phyloP scores from a whole-genome alignment of 2,888 invertebrate species.

The Cephus pygmeus region DNA sequence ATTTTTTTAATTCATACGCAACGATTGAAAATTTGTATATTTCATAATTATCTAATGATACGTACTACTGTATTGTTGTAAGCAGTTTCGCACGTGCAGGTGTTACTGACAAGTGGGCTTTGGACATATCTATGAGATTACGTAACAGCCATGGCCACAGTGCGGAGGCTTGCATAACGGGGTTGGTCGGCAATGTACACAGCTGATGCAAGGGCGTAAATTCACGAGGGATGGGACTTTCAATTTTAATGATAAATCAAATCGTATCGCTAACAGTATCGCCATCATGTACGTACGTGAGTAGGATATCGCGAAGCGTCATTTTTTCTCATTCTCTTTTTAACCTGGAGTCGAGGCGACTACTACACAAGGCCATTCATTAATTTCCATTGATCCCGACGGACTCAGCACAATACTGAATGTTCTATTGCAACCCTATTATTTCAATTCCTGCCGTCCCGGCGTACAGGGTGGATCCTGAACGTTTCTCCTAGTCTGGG shows the following conservation, averaged over 20 bases:
- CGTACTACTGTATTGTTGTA: background rate
- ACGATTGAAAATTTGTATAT: background rate
- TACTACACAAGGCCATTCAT: constrained; percentile 41
- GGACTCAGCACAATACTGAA: constrained; percentile 44
- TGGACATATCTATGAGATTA: constrained; percentile 6
- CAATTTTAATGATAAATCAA: background rate
- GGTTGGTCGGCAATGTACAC: background rate
- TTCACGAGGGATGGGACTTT: background rate
- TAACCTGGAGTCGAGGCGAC: constrained; percentile 36
- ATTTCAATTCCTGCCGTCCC: constrained; percentile 29
- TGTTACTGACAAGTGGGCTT: background rate
- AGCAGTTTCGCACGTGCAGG: constrained; percentile 3
- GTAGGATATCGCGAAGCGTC: background rate
- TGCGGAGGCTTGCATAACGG: background rate
- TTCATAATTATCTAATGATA: background rate
- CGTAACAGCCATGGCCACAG: background rate
- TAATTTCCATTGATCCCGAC: constrained; percentile 42
- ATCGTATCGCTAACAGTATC: background rate
- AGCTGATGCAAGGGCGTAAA: background rate
- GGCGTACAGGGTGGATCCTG: constrained; percentile 8
- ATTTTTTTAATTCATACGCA: background rate
- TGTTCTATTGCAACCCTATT: constrained; percentile 41
- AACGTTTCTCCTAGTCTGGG: constrained; percentile 28
- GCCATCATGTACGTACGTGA: background rate
- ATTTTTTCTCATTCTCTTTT: background rate